Conservation (phyloP, 2,888 invertebrate species). For the Cataglyphis livida region DNA sequence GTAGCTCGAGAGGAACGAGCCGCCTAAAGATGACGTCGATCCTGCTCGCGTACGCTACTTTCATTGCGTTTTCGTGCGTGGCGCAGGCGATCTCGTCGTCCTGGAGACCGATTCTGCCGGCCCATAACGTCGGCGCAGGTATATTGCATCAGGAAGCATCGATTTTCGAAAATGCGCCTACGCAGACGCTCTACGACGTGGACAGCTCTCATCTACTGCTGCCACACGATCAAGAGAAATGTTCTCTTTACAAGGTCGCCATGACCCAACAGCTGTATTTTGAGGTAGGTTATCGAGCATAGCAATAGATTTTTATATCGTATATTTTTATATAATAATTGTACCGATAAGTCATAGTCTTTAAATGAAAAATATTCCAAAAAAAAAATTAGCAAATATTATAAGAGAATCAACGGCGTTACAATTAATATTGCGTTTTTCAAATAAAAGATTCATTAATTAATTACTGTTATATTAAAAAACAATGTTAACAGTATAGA, state of each 20-base stretch:
- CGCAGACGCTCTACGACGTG: constrained; percentile 66
- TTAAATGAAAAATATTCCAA: background rate
- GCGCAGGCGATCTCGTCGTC: constrained; percentile 74
- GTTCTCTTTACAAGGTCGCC: constrained; percentile 90
- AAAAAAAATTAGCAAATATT: background rate
- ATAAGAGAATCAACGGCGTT: background rate
- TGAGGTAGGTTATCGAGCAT: constrained; percentile 80
- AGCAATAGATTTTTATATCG: background rate
- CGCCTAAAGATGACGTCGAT: constrained; percentile 58
- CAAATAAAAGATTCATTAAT: background rate
- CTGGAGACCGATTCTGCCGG: constrained; percentile 79
- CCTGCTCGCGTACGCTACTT: constrained; percentile 55
- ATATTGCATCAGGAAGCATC: constrained; percentile 77
- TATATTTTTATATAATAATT: background rate
- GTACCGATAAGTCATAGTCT: background rate
- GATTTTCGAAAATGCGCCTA: constrained; percentile 67
- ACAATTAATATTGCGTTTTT: background rate
- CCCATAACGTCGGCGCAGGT: constrained; percentile 70
- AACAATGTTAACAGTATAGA: background rate
- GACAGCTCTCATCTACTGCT: constrained; percentile 61
- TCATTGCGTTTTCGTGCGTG: constrained; percentile 49
- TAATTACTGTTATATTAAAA: background rate
- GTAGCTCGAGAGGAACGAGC: constrained; percentile 53
- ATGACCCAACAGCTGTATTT: constrained; percentile 90
- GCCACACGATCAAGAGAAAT: constrained; percentile 86